These are phyloP conservation scores for Plodia interpunctella DNA, from an alignment of 1,140 invertebrate genomes.

Conservation along the genomic window DNA sequence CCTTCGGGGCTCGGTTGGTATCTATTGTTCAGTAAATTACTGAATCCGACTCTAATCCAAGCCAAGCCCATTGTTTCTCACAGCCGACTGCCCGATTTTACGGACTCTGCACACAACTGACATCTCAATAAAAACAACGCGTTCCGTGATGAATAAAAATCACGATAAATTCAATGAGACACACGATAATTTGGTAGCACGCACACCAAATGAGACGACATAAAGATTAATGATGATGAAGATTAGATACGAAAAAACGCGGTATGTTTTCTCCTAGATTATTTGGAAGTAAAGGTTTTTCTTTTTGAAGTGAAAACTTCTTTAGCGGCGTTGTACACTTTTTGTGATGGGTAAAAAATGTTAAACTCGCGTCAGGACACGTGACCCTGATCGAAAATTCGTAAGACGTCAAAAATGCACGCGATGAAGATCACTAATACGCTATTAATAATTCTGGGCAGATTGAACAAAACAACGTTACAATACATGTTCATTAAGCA, in stretches of 20 bases:
- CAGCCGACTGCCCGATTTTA: constrained; percentile 43
- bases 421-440: not conserved
- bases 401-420: no score
- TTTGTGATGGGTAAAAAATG: no score
- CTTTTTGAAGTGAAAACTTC: no score
- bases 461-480: not conserved
- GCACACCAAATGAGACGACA: not conserved
- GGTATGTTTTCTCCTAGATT: no score
- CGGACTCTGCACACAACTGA: constrained; percentile 34
- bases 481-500: no score
- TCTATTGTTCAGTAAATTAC: constrained; percentile 56
- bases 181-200: not conserved
- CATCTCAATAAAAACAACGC: constrained; percentile 15
- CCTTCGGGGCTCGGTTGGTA: constrained; percentile 51
- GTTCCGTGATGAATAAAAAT: constrained; percentile 16
- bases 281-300: no score
- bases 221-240: no score
- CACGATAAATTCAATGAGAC: not conserved
- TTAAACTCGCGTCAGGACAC: no score
- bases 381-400: no score
- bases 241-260: no score
- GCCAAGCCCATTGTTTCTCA: constrained; percentile 49
- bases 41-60: constrained; percentile 51
- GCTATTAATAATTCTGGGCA: not conserved
- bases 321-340: no score